Percentiles rank a stretch among this genome's conserved stretches.
phyloP scores from a whole-genome alignment of 2,113 vertebrate species.

The Calidris pygmaea region DNA sequence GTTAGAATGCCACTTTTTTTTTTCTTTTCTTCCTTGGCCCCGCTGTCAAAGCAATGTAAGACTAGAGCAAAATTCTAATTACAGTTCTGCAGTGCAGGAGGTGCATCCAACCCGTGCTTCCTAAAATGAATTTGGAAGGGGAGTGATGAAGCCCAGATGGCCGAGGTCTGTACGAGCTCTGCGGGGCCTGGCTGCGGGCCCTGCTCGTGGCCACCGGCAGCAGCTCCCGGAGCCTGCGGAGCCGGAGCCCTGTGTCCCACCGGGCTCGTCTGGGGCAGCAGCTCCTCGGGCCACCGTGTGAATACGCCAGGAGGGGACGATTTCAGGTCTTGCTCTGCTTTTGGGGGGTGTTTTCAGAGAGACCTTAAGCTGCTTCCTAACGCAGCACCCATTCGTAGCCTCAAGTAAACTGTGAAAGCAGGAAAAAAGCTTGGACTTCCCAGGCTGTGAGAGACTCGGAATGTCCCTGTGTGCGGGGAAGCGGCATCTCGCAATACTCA shows the following conservation, averaged over 20 bases:
- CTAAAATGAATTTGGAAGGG: constrained; percentile 15
- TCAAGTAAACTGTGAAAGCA: not conserved
- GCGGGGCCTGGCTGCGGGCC: not conserved
- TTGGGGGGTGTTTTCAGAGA: not conserved
- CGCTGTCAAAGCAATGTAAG: not conserved
- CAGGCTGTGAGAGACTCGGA: not conserved
- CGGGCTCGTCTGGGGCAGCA: not conserved
- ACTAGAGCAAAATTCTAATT: not conserved
- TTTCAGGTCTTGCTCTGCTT: not conserved
- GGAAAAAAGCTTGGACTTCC: no score
- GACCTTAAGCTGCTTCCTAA: not conserved
- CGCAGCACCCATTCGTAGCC: not conserved
- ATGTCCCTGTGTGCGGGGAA: not conserved
- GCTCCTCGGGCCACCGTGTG: no score
- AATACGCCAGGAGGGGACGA: accelerated
- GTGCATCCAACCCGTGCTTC: constrained; percentile 5
- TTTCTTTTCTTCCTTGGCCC: not conserved
- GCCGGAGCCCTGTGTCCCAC: not conserved
- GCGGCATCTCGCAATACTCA: not conserved
- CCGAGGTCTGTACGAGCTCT: not conserved
- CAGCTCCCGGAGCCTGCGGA: not conserved
- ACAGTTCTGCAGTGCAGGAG: constrained; percentile 2
- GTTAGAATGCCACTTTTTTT: not conserved
- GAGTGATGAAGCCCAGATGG: constrained; percentile 19
- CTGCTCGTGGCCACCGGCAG: no score